Percentiles rank a stretch among this genome's conserved stretches.
Conservation (phyloP, 2,113 vertebrate species). For the Tursiops truncatus region DNA sequence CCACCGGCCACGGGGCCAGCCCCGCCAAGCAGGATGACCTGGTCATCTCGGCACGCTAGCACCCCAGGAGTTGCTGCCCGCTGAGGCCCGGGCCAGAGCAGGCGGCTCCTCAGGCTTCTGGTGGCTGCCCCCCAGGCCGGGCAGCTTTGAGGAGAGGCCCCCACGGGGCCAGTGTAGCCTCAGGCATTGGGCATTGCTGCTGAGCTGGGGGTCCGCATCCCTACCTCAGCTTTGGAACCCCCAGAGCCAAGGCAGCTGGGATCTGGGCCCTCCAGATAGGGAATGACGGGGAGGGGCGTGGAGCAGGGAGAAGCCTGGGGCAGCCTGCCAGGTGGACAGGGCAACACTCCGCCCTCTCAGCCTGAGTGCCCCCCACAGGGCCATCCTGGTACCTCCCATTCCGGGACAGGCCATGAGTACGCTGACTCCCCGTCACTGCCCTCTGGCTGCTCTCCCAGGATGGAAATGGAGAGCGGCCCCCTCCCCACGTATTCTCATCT, state of each 20-base stretch:
- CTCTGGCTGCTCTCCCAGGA: neutral
- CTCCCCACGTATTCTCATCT: neutral
- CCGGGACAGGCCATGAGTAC: neutral
- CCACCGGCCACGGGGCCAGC: slow-evolving; percentile 84
- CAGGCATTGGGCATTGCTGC: slow-evolving; percentile 53
- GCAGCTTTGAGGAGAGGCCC: slow-evolving; percentile 44
- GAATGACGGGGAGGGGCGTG: neutral
- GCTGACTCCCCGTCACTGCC: neutral
- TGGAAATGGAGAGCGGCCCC: neutral
- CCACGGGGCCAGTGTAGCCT: neutral
- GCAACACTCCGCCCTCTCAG: neutral
- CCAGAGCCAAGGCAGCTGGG: slow-evolving; percentile 45
- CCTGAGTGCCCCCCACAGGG: neutral
- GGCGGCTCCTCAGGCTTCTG: slow-evolving; percentile 54
- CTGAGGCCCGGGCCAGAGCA: neutral
- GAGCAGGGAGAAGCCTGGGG: neutral
- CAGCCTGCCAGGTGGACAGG: neutral
- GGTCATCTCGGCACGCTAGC: slow-evolving; percentile 88
- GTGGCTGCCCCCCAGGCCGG: neutral
- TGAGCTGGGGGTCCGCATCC: slow-evolving; percentile 79
- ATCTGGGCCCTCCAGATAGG: neutral
- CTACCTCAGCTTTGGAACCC: slow-evolving; percentile 84
- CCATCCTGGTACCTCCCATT: neutral
- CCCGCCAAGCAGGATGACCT: slow-evolving; percentile 87
- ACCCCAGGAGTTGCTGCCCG: slow-evolving; percentile 52